Evolutionary conservation across 2,888 invertebrate species (phyloP), one percentile per base, ranked within the genome.

Genomic region (Phortica magna): DNA sequence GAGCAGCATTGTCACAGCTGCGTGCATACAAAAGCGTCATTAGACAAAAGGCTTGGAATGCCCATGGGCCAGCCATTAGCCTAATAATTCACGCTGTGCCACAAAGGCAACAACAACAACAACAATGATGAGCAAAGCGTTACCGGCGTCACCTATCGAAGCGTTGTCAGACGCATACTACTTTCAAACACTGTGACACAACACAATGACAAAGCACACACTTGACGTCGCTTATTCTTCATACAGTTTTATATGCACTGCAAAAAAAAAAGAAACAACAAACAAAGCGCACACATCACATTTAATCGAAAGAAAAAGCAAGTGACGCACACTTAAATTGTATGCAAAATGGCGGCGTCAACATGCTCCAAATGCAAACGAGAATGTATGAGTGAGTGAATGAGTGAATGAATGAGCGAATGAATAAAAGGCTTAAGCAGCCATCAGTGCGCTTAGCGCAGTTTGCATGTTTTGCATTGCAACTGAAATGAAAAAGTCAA

Each of bases 61-160:
- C 85, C 85, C 88, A 86, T 76, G 83, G 85, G 85, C 80, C 85
- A 81, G 80, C 88, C 88, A 85, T 85, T 85, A 85, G 85, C 88
- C 85, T 88, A 85, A 88, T 88, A 85, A 85, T 78, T 84, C 83
- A 61, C 61, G 2, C 22, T 1, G 17, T 59, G 7, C 61, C 17
- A 14, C 22, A 61, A 9, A 7, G 14, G 2, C 55, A 1, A n/a
- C 55, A 55, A 0, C 55, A 55, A 55, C 55, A 55, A 12, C 55
- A 22, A 17, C 1, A 9, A 22, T 22, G 19, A 61, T 48, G 48
- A 9, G 48, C 48, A 48, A 48, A 14, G 9, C 48, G 9, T 9
- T 14, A 14, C 48, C 48, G 14, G 48, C 48, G 48, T 48, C 48
- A 14, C 9, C 14, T 48, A 48, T 48, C 48, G 48, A 48, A 48